Percentiles rank a stretch among this genome's conserved stretches.
Evolutionary conservation across 2,797 vertebrate genomes (phyloP).

Genomic region (Tympanoctomys barrerae): DNA sequence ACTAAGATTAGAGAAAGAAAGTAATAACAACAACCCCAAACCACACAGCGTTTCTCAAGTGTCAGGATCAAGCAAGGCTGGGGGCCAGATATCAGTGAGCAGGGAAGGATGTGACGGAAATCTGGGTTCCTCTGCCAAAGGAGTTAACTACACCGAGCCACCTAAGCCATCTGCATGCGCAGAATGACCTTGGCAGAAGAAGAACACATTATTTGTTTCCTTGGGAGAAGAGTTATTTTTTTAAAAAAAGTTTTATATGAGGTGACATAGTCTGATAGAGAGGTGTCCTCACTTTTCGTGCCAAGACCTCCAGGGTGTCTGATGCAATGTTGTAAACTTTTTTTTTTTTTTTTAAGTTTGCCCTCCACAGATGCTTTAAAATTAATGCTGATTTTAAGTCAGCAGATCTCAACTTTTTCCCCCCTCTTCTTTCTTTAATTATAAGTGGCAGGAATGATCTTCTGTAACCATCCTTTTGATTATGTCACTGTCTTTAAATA

Average conservation of each 20-base stretch:
- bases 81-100: conserved; percentile 79
- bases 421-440: conserved; percentile 6
- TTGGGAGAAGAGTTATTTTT: background rate
- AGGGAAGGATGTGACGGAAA: conserved; percentile 77
- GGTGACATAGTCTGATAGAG: conserved; percentile 10
- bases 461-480: conserved; percentile 44
- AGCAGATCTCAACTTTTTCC: background rate
- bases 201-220: conserved; percentile 67
- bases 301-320: conserved; percentile 64
- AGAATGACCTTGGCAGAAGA: conserved; percentile 83
- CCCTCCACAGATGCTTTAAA: conserved; percentile 13
- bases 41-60: conserved; percentile 38
- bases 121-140: conserved; percentile 76
- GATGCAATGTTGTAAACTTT: conserved; percentile 40
- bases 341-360: background rate
- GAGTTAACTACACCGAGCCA: conserved; percentile 74
- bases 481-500: conserved; percentile 63
- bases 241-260: background rate
- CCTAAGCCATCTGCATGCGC: conserved; percentile 81
- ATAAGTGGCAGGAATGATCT: conserved; percentile 30
- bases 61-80: conserved; percentile 70
- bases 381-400: conserved; percentile 35
- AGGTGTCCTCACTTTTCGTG: conserved; percentile 57
- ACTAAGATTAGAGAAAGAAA: background rate
- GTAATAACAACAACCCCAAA: background rate